Base-by-base conservation (phyloP, 2,888 invertebrate genomes). In the Drosophila ustulata region DNA sequence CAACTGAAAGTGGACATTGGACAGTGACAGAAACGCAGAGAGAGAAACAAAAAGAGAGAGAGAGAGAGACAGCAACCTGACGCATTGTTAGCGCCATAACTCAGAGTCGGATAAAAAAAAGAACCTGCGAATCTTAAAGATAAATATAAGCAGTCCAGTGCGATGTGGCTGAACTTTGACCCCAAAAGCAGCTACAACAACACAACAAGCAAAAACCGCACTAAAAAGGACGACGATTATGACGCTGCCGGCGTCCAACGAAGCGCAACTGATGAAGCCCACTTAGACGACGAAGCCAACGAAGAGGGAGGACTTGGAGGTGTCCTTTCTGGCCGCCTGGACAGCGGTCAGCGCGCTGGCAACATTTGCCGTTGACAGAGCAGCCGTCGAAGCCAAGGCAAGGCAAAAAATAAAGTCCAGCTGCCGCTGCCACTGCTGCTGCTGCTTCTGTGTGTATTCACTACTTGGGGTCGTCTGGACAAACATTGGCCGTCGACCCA, bases 401-500 rank as follows among this genome's bases (percentile, higher is more conserved):
- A 72, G 65, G 70, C n/a, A 71, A 74, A 56, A 64, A 64, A 49
- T 52, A 43, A 30, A 28, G 25, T 8, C 32, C 46, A 61, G 65
- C 67, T 62, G 66, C 69, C 66, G 65, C 56, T 46, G 45, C 34
- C 11, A 11, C 34, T 34, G 30, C 30, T 46, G 45, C 34, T 34
- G 34, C 34, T 34, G 30, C 30, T 46, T 56, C 69, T 64, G 61
- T 66, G 64, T 52, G 68, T 58, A 41, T 71, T 43, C 37, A 49
- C 74, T 82, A 90, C 88, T 89, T 90, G 90, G 88, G 91, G 91
- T 91, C 82, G 90, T 90, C 91, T 90, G 91, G 85, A 87, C 89
- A 90, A 90, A 91, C 89, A 90, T 79, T 88, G 77, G 62, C 80
- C 75, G 71, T 67, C 82, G 80, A 71, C 85, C 88, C 13, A 41